Conservation (phyloP, 2,888 invertebrate genomes). For the Cephalotes varians region DNA sequence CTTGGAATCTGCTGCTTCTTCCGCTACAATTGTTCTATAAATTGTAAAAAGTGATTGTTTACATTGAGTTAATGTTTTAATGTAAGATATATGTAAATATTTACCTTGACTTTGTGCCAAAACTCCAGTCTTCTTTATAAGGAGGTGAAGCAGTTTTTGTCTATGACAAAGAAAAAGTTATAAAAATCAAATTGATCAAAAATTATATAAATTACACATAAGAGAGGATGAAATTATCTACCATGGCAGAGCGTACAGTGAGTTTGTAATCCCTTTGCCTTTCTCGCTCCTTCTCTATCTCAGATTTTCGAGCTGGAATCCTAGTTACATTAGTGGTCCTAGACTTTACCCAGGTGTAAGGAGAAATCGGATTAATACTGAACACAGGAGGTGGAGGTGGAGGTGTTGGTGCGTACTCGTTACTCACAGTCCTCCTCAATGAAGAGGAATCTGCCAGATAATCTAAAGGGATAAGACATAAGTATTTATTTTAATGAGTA, state of each 20-base stretch:
- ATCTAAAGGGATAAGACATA: conserved; percentile 67
- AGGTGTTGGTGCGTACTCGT: conserved; percentile 83
- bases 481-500: not conserved
- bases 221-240: conserved; percentile 52
- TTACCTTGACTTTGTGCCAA: conserved; percentile 81
- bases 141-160: conserved; percentile 73
- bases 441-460: conserved; percentile 80
- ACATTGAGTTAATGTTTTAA: not conserved
- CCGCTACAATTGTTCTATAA: conserved; percentile 80
- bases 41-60: not conserved
- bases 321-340: conserved; percentile 69
- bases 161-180: conserved; percentile 61
- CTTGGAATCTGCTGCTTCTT: conserved; percentile 76
- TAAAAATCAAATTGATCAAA: not conserved
- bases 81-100: not conserved
- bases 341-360: conserved; percentile 84
- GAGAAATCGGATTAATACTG: conserved; percentile 80
- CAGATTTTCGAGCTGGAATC: conserved; percentile 66
- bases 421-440: conserved; percentile 83
- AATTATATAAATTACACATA: not conserved
- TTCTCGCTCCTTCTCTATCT: conserved; percentile 74
- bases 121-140: conserved; percentile 81
- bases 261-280: conserved; percentile 82
- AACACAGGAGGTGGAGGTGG: conserved; percentile 84
- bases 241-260: conserved; percentile 78